Base-by-base conservation (phyloP, 2,797 vertebrate species). In the Pempheris klunzingeri region DNA sequence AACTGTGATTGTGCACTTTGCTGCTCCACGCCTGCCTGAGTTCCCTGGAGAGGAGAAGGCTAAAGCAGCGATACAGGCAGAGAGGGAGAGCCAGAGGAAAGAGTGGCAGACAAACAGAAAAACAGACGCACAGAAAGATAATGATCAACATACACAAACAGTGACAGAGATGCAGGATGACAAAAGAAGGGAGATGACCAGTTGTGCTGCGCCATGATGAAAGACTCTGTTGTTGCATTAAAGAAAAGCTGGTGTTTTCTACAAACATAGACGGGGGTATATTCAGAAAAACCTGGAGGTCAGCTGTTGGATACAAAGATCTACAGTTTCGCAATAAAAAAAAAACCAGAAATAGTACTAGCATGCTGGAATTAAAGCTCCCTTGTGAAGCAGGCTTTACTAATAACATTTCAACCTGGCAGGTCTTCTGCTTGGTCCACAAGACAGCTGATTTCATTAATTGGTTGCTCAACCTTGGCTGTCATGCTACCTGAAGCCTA, bases 1-100 rank as follows among this genome's bases (percentile, higher is more conserved):
- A 75, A 77, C 85, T 63, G 80, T 84, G 86, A 91, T 84, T 87
- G 88, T 88, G 86, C 88, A 89, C 86, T 92, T 91, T 90, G 86
- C 74, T 3, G 74, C 79, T 84, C 75, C 71, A 63, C 44, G 72
- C 55, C 81, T 85, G 84, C 78, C 84, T 67, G 62, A 71, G 71
- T 60, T 92, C 87, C 84, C 82, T 11, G 46, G 87, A 87, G 91
- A 89, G 58, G 63, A 60, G 63, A 61, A 32, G 81, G 80, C 80
- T 81, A 59, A 77, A 80, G 83, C 83, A 69, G 79, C 63, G 39
- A 78, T 60, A 67, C 62, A 54, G 64, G 78, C 64, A 34, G 68
- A 66, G 54, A 64, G 65, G 75, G 38, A 74, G 74, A 61, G 67
- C 47, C 22, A 15, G 65, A 60, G 38, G 55, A 61, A 39, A 79